phyloP scores from a whole-genome alignment of 2,113 vertebrate species.

The Cavia aperea region DNA sequence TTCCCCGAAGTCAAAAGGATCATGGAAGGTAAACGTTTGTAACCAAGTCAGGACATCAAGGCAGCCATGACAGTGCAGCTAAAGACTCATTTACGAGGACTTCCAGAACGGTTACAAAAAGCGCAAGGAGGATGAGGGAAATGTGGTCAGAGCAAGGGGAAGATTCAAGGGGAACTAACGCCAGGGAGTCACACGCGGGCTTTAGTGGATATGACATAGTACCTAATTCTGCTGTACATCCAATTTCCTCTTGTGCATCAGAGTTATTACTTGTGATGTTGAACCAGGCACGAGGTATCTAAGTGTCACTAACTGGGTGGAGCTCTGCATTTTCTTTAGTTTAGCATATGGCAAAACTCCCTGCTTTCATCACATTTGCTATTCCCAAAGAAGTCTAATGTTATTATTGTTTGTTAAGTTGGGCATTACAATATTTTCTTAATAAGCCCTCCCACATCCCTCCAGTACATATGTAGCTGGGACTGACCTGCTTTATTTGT shows the following conservation, averaged over 20 bases:
- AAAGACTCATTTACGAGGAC: background rate
- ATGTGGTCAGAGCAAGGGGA: background rate
- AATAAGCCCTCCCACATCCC: background rate
- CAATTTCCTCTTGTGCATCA: background rate
- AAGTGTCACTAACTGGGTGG: background rate
- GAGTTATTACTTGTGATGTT: background rate
- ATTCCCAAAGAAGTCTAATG: background rate
- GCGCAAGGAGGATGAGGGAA: background rate
- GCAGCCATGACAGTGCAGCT: background rate
- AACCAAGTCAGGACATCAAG: background rate
- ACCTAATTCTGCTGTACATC: background rate
- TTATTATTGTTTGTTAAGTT: background rate
- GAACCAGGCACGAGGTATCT: background rate
- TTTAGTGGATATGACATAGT: background rate
- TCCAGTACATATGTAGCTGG: background rate
- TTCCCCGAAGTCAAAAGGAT: background rate
- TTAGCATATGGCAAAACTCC: background rate
- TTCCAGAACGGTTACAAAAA: background rate
- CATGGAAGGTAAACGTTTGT: background rate
- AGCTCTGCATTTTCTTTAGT: background rate
- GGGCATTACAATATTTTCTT: background rate
- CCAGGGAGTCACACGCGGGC: background rate
- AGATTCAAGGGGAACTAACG: background rate
- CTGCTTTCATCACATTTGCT: background rate
- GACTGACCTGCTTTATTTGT: background rate